phyloP scores from a whole-genome alignment of 2,113 vertebrate genomes.

The Struthio camelus region DNA sequence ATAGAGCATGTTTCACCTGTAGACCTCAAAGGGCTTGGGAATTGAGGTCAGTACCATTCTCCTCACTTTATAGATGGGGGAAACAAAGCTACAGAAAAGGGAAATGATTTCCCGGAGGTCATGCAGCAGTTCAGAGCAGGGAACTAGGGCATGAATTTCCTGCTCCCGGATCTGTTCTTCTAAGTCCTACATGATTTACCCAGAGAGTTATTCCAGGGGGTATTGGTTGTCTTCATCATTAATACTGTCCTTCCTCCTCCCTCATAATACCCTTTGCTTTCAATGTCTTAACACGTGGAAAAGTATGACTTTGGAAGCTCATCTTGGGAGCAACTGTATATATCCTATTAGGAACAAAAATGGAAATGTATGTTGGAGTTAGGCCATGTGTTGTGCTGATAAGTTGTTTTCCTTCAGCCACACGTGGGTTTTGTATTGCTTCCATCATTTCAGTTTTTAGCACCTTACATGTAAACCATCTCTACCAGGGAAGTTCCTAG shows the following conservation, averaged over 20 bases:
- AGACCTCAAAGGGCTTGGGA: neutral
- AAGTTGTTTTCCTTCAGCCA: neutral
- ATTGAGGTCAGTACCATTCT: neutral
- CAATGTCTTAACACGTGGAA: neutral
- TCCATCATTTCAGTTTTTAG: neutral
- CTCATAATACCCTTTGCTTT: neutral
- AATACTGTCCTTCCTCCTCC: neutral
- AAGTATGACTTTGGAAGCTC: neutral
- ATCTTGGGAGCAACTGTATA: neutral
- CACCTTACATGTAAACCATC: neutral
- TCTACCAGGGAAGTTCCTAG: neutral
- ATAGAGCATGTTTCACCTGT: neutral
- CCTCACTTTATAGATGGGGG: neutral
- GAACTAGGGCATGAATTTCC: neutral
- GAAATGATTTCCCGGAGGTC: neutral
- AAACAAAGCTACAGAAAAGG: neutral
- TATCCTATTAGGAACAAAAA: neutral
- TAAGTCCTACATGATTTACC: neutral
- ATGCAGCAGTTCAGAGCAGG: neutral
- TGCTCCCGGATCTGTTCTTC: neutral
- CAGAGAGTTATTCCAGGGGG: neutral
- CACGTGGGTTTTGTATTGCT: neutral
- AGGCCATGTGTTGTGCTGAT: neutral
- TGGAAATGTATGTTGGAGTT: neutral
- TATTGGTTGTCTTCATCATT: neutral